Conservation (phyloP, 2,797 vertebrate genomes). For the Glossophaga mutica region DNA sequence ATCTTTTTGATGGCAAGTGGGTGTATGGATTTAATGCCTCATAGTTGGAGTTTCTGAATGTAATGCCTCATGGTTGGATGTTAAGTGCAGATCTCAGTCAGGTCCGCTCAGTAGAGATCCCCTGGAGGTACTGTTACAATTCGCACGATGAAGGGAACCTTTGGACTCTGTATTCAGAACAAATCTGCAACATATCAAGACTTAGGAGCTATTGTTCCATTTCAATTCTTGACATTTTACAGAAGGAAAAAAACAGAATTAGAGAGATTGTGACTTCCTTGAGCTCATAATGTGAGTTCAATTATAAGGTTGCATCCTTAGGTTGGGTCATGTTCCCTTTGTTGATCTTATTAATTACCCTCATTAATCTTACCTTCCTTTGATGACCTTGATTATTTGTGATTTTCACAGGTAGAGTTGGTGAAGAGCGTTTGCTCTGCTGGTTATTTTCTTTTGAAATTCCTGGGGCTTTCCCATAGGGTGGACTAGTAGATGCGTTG, state of each 20-base stretch:
- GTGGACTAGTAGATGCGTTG: not conserved
- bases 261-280: not conserved
- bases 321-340: not conserved
- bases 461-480: not conserved
- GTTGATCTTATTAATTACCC: not conserved
- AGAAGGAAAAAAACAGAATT: not conserved
- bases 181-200: not conserved
- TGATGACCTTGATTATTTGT: not conserved
- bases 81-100: not conserved
- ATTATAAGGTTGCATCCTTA: not conserved
- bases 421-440: not conserved
- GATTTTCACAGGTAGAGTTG: not conserved
- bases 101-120: not conserved
- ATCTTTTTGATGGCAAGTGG: not conserved
- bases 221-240: not conserved
- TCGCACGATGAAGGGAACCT: not conserved
- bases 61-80: not conserved
- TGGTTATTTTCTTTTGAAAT: not conserved
- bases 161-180: not conserved
- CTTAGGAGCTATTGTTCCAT: not conserved
- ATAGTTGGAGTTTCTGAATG: not conserved
- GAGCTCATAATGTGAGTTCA: not conserved
- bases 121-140: not conserved
- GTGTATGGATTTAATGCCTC: not conserved
- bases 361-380: not conserved